Percentiles rank a stretch among this genome's conserved stretches.
Evolutionary conservation across 2,888 invertebrate species (phyloP).

Genomic region (Salpingus planirostris): DNA sequence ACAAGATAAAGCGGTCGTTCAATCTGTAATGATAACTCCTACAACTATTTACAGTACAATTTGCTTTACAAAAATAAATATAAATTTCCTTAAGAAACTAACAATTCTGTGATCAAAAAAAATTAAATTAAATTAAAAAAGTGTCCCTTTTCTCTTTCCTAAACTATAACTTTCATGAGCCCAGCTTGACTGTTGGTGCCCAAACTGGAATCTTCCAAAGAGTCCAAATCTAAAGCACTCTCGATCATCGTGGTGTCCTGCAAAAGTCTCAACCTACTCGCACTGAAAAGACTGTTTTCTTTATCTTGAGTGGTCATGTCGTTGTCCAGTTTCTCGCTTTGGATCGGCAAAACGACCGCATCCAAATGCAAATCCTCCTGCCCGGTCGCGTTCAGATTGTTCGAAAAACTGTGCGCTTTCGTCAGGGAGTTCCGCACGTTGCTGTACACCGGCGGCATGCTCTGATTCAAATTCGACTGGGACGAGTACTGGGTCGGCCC

Average conservation of each 20-base stretch:
- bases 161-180: constrained; percentile 51
- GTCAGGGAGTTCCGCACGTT: constrained; percentile 30
- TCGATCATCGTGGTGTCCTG: constrained; percentile 88
- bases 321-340: constrained; percentile 28
- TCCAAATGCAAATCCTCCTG: constrained; percentile 52
- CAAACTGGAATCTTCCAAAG: constrained; percentile 66
- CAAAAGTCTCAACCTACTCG: constrained; percentile 66
- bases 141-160: constrained; percentile 8
- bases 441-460: constrained; percentile 41
- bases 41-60: constrained; percentile 6
- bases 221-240: constrained; percentile 81
- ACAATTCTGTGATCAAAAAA: too few species aligned
- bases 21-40: too few species aligned
- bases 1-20: too few species aligned
- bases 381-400: constrained; percentile 28
- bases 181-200: constrained; percentile 60
- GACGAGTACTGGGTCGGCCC: constrained; percentile 37
- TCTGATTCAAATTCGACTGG: constrained; percentile 37
- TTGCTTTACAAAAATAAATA: constrained; percentile 15
- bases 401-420: constrained; percentile 35
- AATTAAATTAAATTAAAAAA: too few species aligned
- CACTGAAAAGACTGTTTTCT: constrained; percentile 49
- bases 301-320: constrained; percentile 39
- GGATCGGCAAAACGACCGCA: constrained; percentile 32
- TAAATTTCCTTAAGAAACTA: constrained; percentile 7